Evolutionary conservation across 2,113 vertebrate species (phyloP).

Genomic region (Limanda limanda): DNA sequence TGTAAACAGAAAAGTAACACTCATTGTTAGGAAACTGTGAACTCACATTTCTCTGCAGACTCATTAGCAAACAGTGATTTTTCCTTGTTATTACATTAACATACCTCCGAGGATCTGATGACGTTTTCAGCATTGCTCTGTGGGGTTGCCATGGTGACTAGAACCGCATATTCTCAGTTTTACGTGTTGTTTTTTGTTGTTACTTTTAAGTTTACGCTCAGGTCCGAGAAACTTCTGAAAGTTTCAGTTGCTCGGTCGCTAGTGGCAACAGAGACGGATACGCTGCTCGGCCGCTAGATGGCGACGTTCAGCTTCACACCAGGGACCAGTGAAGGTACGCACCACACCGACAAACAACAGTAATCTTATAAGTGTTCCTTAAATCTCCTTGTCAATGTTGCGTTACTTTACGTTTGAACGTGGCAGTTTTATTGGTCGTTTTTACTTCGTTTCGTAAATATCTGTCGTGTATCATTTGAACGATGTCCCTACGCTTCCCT

Average conservation of each 20-base stretch:
- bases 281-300: constrained; percentile 34
- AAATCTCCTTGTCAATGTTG: too few relatives aligned
- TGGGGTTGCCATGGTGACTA: constrained; percentile 23
- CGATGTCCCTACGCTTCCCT: too few relatives aligned
- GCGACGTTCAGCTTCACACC: constrained; percentile 17
- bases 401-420: too few relatives aligned
- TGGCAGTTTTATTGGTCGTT: too few relatives aligned
- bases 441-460: too few relatives aligned
- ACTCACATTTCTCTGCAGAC: neutral
- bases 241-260: constrained; percentile 49
- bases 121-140: constrained; percentile 3
- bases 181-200: neutral
- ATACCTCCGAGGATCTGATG: constrained; percentile 24
- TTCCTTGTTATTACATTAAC: neutral
- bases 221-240: neutral
- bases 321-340: neutral
- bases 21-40: too few relatives aligned
- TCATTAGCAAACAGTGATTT: neutral
- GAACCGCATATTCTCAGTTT: too few relatives aligned
- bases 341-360: neutral
- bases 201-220: neutral
- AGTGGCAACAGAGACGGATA: constrained; percentile 18
- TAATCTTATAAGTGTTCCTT: too few relatives aligned
- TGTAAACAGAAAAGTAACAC: too few relatives aligned
- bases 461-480: too few relatives aligned